Evolutionary conservation across 2,113 vertebrate genomes (phyloP).

Genomic region (Heloderma charlesbogerti): DNA sequence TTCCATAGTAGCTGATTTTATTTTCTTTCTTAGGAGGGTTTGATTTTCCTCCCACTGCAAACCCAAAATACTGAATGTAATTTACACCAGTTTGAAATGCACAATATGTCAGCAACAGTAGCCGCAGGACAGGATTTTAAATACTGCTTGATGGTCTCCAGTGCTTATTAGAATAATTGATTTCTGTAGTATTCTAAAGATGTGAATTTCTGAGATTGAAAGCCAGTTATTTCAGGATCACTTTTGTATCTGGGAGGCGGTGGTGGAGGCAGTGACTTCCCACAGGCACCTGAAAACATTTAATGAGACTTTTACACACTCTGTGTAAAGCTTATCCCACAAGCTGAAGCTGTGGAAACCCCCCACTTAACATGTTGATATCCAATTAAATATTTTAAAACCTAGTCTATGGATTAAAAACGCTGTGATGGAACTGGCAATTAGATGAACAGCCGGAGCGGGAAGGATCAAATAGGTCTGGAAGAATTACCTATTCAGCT

Average conservation of each 20-base stretch:
- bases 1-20: background rate
- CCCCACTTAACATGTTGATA: background rate
- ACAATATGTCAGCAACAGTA: background rate
- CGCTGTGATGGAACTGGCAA: background rate
- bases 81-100: background rate
- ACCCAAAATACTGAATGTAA: background rate
- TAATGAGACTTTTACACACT: background rate
- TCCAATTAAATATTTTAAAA: background rate
- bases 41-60: background rate
- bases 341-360: background rate
- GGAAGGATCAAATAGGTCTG: background rate
- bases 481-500: background rate
- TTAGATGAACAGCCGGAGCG: background rate
- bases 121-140: background rate
- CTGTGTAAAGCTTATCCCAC: background rate
- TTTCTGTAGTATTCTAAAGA: background rate
- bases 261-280: background rate
- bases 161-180: background rate
- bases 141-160: background rate
- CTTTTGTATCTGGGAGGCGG: background rate
- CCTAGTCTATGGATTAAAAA: background rate
- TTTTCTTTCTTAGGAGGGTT: background rate
- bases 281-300: background rate
- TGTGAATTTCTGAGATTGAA: background rate
- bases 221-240: background rate